Evolutionary conservation across 1,140 invertebrate genomes (phyloP), one percentile per base, ranked within the genome.

Genomic region (Leptinotarsa defecta): DNA sequence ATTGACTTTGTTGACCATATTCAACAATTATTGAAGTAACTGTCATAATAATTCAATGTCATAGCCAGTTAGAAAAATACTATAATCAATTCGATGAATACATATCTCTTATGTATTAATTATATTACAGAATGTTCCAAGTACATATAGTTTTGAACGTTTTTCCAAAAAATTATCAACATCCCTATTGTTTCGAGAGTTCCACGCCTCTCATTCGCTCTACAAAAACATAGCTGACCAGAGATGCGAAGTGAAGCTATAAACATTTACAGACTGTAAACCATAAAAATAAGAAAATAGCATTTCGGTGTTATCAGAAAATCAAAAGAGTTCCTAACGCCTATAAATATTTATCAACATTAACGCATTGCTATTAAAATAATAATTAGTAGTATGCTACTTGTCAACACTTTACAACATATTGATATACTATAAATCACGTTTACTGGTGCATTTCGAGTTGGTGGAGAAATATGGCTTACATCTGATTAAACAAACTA

Each of bases 401-500:
- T 74, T 74, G 73, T 74, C 73, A 74, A 67, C 73, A 74, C 73
- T 74, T 74, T 69, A 68, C 73, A 69, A 48, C 73, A 74, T 63
- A 74, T 74, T 74, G 73, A 70, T 74, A 68, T 27, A 62, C 73
- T 62, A 62, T 74, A 74, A 68, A 74, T 74, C 73, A 74, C 19
- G 22, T 74, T 74, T 61, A 74, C 22, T 74, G 64, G 48, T 48
- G 48, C 17, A 43, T 73, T 65, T 49, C 17, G 27, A 19, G 22
- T 52, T 17, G 24, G n/a, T 61, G 15, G 15, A 71, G 24, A 49
- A 43, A n/a, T 43, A 70, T 34, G 43, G 13, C 43, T 34, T 24
- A 70, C 19, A 24, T 22, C 34, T 70, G 34, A 22, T 20, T 34
- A 70, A 57, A 57, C 52, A 57, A 57, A 57, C 52, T 57, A 57